phyloP scores from a whole-genome alignment of 2,113 vertebrate species.

The Nanger granti region DNA sequence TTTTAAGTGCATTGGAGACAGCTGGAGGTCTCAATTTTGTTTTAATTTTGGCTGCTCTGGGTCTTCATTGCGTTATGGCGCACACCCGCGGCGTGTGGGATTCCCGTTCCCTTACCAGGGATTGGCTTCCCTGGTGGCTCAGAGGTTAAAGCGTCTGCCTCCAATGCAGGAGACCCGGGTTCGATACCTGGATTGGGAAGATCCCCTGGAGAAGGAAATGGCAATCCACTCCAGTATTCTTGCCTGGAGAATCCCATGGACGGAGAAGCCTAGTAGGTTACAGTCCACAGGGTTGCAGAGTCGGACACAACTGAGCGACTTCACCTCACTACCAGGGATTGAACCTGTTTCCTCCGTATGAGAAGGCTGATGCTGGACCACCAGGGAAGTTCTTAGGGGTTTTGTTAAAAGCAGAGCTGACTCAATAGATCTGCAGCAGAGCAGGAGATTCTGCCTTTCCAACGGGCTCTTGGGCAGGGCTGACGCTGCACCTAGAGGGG shows the following conservation, averaged over 20 bases:
- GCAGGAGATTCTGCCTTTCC: neutral
- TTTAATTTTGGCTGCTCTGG: neutral
- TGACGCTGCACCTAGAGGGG: neutral
- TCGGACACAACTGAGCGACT: too few relatives aligned
- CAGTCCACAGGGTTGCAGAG: too few relatives aligned
- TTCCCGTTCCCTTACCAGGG: neutral
- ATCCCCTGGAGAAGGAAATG: too few relatives aligned
- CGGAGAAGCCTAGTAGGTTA: too few relatives aligned
- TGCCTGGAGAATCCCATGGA: too few relatives aligned
- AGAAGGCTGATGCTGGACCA: neutral
- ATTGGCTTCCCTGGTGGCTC: neutral
- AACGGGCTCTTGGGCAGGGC: rapidly evolving
- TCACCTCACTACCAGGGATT: neutral
- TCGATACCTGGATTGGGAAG: too few relatives aligned
- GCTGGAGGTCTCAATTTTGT: neutral
- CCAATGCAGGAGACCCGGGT: too few relatives aligned
- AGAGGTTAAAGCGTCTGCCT: too few relatives aligned
- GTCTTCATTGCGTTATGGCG: neutral
- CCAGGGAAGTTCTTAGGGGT: neutral
- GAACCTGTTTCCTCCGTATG: neutral
- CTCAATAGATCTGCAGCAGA: neutral
- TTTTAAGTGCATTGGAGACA: neutral
- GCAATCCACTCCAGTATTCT: too few relatives aligned
- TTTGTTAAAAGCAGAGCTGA: neutral
- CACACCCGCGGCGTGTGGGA: neutral